Evolutionary conservation across 2,113 vertebrate genomes (phyloP), one percentile per base, ranked within the genome.

Genomic region (Lepus americanus): DNA sequence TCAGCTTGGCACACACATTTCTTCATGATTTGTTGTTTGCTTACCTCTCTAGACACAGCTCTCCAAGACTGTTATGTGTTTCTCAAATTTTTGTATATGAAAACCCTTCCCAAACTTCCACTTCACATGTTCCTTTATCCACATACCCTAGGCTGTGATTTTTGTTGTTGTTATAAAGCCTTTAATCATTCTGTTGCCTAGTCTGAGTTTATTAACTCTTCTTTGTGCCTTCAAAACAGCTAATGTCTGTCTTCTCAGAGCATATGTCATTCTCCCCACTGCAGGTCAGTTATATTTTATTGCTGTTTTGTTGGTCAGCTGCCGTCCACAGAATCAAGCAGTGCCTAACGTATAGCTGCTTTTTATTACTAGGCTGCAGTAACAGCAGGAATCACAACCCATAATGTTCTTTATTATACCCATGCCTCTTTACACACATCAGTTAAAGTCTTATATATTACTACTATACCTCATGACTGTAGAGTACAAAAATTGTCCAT

Each of bases 401-500:
- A 66, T 31, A 49, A 39, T 13, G 36, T 31, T 64, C 12, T 79
- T 51, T 49, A 29, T 31, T 63, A 89, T 6, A 87, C 13, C 17
- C 36, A 70, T 1, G 19, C 23, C 91, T 93, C 64, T 92, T 76
- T 63, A 27, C 85, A 36, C 11, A n/a, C 6, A 53, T 51, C 39
- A 85, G 53, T 20, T 67, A 51, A 78, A 49, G 64, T 49, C 63
- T 85, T 72, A 82, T 53, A 72, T 44, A 63, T 59, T 80, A 81
- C 2, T 63, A 61, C 17, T 73, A 77, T 1, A 90, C 23, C 63
- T 91, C 31, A 27, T 53, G 69, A 73, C 14, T 92, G 27, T 2
- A 61, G 33, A 95, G n/a, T 81, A 81, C 77, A 87, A 74, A 90
- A 91, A 66, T 85, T 87, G 94, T 74, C 89, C 67, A 83, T 27